Conservation (phyloP, 2,113 vertebrate species). For the Ciconia maguari region DNA sequence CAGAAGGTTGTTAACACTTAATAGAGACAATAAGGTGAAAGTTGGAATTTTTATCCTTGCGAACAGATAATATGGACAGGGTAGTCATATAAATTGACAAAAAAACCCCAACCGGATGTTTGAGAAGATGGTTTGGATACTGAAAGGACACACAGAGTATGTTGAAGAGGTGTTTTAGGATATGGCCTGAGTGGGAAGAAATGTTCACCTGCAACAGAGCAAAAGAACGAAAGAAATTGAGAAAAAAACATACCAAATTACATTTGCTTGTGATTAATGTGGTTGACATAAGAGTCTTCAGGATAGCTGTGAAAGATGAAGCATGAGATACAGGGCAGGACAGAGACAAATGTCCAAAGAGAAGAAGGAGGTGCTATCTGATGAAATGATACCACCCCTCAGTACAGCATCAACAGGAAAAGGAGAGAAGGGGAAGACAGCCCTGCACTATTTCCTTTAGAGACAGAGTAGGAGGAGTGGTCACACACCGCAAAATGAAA, state of each 20-base stretch:
- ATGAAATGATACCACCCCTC: neutral
- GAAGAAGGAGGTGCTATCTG: neutral
- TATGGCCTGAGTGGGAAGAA: neutral
- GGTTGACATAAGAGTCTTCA: neutral
- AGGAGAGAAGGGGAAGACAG: neutral
- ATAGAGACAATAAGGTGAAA: neutral
- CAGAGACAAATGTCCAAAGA: neutral
- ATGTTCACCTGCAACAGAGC: neutral
- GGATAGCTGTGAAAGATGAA: neutral
- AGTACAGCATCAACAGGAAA: neutral
- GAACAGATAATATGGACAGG: neutral
- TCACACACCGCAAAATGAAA: neutral
- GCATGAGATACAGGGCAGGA: neutral
- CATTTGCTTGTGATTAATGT: neutral
- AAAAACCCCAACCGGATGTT: neutral
- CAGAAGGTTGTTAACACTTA: neutral
- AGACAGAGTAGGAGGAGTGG: neutral
- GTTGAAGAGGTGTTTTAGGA: neutral
- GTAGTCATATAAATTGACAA: neutral
- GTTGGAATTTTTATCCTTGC: neutral
- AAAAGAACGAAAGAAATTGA: neutral
- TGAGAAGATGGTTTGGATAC: neutral
- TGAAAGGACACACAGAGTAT: fast-evolving
- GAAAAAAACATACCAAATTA: neutral
- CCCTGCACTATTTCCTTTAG: neutral